These are phyloP conservation scores for Alsophila aescularia DNA, from an alignment of 2,888 invertebrate species.

Conservation along the genomic window DNA sequence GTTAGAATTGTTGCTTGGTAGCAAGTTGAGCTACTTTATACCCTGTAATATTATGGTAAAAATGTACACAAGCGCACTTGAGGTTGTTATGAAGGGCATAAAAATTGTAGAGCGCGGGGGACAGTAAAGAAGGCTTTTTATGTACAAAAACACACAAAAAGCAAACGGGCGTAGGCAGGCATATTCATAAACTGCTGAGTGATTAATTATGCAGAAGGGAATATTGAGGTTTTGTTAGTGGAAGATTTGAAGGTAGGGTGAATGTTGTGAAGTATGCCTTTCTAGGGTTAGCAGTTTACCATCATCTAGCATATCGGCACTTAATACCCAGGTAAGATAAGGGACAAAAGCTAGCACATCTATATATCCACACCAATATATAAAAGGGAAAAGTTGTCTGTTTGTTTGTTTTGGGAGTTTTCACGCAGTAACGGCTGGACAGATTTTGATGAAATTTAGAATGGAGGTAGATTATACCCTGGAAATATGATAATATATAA, in stretches of 20 bases:
- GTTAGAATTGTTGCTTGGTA: neutral
- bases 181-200: constrained; percentile 29
- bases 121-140: constrained; percentile 35
- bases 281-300: too few relatives aligned
- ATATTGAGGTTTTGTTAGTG: constrained; percentile 10
- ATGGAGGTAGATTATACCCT: too few relatives aligned
- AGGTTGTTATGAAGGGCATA: constrained; percentile 30
- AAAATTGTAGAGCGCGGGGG: constrained; percentile 31
- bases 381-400: too few relatives aligned
- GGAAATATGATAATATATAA: too few relatives aligned
- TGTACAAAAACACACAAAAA: constrained; percentile 30
- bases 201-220: constrained; percentile 30
- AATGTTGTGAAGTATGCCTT: neutral
- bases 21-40: constrained; percentile 7
- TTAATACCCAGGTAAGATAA: too few relatives aligned
- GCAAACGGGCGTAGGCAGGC: constrained; percentile 16
- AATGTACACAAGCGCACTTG: constrained; percentile 26
- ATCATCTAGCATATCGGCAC: too few relatives aligned
- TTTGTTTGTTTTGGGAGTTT: too few relatives aligned
- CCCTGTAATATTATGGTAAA: constrained; percentile 10
- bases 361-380: too few relatives aligned
- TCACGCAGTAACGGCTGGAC: too few relatives aligned
- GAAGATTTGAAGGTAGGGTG: constrained; percentile 1
- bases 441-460: too few relatives aligned
- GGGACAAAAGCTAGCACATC: too few relatives aligned